These are phyloP conservation scores for Gyrodactylus salaris DNA, from an alignment of 1,140 invertebrate species.

Conservation along the genomic window DNA sequence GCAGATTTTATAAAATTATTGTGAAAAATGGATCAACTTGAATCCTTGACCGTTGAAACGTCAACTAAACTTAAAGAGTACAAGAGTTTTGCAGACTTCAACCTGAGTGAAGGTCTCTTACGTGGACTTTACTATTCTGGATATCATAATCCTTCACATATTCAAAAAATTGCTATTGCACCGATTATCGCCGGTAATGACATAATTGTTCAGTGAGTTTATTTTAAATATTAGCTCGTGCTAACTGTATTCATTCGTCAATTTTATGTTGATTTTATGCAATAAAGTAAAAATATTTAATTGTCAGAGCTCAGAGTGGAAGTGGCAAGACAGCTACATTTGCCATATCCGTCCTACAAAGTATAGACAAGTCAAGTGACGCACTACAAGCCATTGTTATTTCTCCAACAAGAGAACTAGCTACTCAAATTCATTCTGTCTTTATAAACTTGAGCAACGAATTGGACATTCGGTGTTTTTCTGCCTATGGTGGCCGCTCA, in stretches of 20 bases:
- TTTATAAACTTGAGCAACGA: constrained; percentile 75
- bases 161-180: background rate
- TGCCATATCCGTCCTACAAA: constrained; percentile 84
- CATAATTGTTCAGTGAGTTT: constrained; percentile 1
- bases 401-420: constrained; percentile 17
- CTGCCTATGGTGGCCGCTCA: constrained; percentile 56
- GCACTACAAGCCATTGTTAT: constrained; percentile 11
- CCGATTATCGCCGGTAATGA: background rate
- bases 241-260: too few species aligned
- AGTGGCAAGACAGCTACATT: constrained; percentile 99
- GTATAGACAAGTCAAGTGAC: constrained; percentile 33
- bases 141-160: background rate
- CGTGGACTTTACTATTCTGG: background rate
- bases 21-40: background rate
- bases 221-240: too few species aligned
- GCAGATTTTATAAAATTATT: background rate
- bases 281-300: too few species aligned
- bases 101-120: background rate
- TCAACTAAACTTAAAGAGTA: background rate
- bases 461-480: constrained; percentile 74
- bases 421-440: constrained; percentile 12
- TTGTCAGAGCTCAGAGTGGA: constrained; percentile 39
- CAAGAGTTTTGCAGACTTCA: background rate
- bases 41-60: background rate
- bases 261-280: too few species aligned